Evolutionary conservation across 2,888 invertebrate species (phyloP).

Genomic region (Crematogaster levior): DNA sequence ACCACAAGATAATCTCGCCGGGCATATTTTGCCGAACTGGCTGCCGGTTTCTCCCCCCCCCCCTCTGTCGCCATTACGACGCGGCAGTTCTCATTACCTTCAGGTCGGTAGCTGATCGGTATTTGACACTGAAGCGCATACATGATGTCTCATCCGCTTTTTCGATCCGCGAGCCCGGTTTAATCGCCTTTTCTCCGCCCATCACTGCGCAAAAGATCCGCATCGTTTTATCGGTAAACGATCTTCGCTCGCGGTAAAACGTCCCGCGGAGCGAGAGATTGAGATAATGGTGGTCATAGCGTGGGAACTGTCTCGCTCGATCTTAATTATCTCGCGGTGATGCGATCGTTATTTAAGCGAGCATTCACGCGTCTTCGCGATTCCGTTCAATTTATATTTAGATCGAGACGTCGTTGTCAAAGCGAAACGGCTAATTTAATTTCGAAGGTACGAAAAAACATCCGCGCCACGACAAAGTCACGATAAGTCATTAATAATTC

Average conservation of each 20-base stretch:
- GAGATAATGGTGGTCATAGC: not conserved
- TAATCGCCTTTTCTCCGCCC: slow-evolving; percentile 39
- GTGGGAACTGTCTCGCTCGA: slow-evolving; percentile 47
- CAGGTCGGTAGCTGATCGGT: slow-evolving; percentile 56
- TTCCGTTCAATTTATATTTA: slow-evolving; percentile 49
- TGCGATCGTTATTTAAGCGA: slow-evolving; percentile 21
- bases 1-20: not conserved
- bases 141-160: slow-evolving; percentile 53
- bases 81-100: slow-evolving; percentile 31
- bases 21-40: slow-evolving; percentile 35
- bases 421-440: slow-evolving; percentile 40
- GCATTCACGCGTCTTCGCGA: not conserved
- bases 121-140: slow-evolving; percentile 61
- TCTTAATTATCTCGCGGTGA: slow-evolving; percentile 51
- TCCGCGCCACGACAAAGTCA: not conserved
- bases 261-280: slow-evolving; percentile 11
- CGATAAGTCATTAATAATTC: slow-evolving; percentile 49
- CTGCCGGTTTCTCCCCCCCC: slow-evolving; percentile 1
- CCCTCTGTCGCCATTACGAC: not conserved
- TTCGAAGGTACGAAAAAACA: slow-evolving; percentile 3
- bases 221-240: slow-evolving; percentile 56
- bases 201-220: slow-evolving; percentile 11
- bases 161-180: slow-evolving; percentile 53
- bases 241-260: slow-evolving; percentile 58
- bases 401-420: slow-evolving; percentile 24